Conservation (phyloP, 2,113 vertebrate species). For the Micromys minutus region DNA sequence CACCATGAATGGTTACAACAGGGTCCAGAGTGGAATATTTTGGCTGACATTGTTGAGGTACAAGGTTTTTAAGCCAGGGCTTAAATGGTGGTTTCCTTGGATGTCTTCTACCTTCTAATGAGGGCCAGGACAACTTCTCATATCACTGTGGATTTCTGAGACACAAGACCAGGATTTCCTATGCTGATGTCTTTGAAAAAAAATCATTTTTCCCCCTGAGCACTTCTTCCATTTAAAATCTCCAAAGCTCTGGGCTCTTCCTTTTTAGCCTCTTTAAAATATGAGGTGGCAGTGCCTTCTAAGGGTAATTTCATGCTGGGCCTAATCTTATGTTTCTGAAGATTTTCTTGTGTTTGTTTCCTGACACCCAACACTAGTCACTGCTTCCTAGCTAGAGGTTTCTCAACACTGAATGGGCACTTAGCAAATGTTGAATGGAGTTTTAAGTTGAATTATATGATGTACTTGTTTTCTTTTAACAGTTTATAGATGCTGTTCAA, state of each 20-base stretch:
- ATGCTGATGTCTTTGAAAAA: neutral
- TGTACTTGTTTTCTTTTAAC: neutral
- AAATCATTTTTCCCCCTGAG: neutral
- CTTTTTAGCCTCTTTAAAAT: constrained; percentile 44
- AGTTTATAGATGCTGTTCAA: neutral
- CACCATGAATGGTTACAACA: neutral
- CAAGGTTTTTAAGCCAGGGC: neutral
- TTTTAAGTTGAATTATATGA: constrained; percentile 32
- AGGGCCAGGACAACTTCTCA: neutral
- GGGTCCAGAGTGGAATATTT: neutral
- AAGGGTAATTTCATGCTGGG: neutral
- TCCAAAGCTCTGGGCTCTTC: neutral
- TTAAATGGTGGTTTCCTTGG: constrained; percentile 13
- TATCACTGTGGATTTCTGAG: neutral
- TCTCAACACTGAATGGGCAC: neutral
- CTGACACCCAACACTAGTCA: neutral
- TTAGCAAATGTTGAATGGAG: neutral
- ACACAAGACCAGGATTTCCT: neutral
- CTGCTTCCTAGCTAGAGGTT: neutral
- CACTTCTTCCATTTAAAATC: neutral
- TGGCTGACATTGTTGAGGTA: neutral
- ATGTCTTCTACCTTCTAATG: neutral
- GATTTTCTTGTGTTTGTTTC: neutral
- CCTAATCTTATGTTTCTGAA: neutral
- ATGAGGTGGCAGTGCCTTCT: neutral